A percentile compares a stretch with the other conserved stretches of the same genome.
phyloP scores from a whole-genome alignment of 2,113 vertebrate species.

The Astatotilapia flaviijosephi region DNA sequence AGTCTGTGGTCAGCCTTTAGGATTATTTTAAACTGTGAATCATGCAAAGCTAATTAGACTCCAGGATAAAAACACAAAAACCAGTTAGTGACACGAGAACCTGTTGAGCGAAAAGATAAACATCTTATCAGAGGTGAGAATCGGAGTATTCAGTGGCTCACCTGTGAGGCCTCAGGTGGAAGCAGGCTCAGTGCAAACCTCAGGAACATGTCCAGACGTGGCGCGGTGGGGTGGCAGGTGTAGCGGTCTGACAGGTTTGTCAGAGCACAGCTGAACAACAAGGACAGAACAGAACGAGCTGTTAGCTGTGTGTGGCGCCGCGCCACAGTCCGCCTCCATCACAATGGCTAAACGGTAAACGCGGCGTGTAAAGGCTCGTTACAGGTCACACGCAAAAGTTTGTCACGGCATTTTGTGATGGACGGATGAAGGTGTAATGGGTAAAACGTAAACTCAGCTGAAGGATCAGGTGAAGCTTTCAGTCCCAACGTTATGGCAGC shows the following conservation, averaged over 20 bases:
- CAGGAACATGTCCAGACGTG: neutral
- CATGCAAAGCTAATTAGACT: neutral
- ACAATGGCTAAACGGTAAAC: neutral
- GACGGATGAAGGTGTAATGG: neutral
- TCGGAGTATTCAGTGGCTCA: neutral
- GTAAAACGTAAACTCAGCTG: neutral
- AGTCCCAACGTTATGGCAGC: rapidly evolving
- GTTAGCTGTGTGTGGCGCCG: neutral
- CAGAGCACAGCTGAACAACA: neutral
- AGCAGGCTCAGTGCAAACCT: neutral
- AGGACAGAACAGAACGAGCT: neutral
- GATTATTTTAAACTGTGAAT: neutral
- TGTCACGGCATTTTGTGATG: neutral
- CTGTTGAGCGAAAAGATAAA: neutral
- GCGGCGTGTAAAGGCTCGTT: neutral
- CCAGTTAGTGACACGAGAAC: neutral
- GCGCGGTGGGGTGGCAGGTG: conserved; percentile 3
- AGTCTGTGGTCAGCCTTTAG: neutral
- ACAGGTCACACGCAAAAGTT: neutral
- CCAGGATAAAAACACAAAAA: neutral
- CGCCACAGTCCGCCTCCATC: neutral
- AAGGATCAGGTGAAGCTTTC: neutral
- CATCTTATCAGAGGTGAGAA: neutral
- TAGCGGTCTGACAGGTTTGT: conserved; percentile 25
- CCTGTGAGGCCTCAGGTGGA: conserved; percentile 11